Evolutionary conservation across 2,113 vertebrate species (phyloP).

Genomic region (Thalassoma bifasciatum): DNA sequence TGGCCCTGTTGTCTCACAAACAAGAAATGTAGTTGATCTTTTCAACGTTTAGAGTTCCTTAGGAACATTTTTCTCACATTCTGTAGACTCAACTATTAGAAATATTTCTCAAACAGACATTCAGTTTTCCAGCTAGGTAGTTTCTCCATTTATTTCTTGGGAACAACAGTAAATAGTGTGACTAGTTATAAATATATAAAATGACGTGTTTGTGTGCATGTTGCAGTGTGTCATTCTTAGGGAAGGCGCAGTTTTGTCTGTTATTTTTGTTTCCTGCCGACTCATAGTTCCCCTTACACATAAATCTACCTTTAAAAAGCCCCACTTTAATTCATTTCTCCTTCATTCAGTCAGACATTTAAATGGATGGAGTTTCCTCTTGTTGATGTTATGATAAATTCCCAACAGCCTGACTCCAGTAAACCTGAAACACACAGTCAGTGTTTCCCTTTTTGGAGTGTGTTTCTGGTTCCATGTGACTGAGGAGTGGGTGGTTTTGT

Average conservation of each 20-base stretch:
- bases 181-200: too few species aligned
- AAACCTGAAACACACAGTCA: not conserved
- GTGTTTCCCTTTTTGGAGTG: conserved; percentile 26
- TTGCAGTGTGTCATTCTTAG: conserved; percentile 29
- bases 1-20: too few species aligned
- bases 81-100: too few species aligned
- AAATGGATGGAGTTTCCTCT: not conserved
- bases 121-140: too few species aligned
- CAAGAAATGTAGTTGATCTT: too few species aligned
- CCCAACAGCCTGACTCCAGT: not conserved
- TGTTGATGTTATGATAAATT: conserved; percentile 9
- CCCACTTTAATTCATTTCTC: conserved; percentile 9
- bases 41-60: too few species aligned
- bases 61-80: too few species aligned
- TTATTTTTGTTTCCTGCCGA: conserved; percentile 35
- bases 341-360: not conserved
- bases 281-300: conserved; percentile 15
- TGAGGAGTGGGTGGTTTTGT: not conserved
- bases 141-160: too few species aligned
- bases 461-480: conserved; percentile 20
- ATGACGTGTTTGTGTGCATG: conserved; percentile 10
- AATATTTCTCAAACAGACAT: too few species aligned
- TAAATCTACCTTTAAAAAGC: not conserved
- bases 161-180: too few species aligned
- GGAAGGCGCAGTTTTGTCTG: conserved; percentile 20